Percentiles rank a stretch among this genome's conserved stretches.
Evolutionary conservation across 2,888 invertebrate genomes (phyloP).

Genomic region (Phaonia tiefii): DNA sequence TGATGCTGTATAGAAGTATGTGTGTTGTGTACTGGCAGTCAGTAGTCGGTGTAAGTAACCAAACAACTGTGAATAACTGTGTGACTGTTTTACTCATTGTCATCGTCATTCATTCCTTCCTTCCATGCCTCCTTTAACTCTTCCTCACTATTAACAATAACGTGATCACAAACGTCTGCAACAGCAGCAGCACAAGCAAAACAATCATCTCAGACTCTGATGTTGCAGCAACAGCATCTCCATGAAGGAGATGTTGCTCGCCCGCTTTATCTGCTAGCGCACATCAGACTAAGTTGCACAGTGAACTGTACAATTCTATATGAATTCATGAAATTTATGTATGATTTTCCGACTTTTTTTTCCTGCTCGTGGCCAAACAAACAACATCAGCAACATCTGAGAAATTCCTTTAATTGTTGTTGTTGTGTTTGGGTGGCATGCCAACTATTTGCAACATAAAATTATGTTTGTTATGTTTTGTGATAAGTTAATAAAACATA

Average conservation of each 20-base stretch:
- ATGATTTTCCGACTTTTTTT: neutral
- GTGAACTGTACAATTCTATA: conserved; percentile 30
- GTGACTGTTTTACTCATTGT: conserved; percentile 27
- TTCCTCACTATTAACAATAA: neutral
- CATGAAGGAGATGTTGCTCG: neutral
- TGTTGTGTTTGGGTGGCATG: conserved; percentile 66
- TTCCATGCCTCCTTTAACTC: neutral
- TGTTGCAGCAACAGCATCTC: conserved; percentile 19
- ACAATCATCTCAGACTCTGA: neutral
- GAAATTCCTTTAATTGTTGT: conserved; percentile 62
- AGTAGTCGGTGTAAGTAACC: conserved; percentile 20
- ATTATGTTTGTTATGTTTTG: conserved; percentile 34
- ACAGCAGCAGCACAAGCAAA: neutral
- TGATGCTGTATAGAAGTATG: neutral
- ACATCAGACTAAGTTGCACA: neutral
- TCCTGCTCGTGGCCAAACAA: neutral
- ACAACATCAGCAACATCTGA: conserved; percentile 39
- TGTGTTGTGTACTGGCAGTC: neutral
- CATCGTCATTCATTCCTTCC: neutral
- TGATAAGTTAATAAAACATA: conserved; percentile 66
- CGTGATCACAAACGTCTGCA: neutral
- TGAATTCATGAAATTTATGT: conserved; percentile 39
- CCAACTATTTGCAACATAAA: conserved; percentile 64
- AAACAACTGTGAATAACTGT: conserved; percentile 22
- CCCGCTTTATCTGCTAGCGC: neutral